Base-by-base conservation (phyloP, 2,797 vertebrate genomes). In the Gallirallus australis region DNA sequence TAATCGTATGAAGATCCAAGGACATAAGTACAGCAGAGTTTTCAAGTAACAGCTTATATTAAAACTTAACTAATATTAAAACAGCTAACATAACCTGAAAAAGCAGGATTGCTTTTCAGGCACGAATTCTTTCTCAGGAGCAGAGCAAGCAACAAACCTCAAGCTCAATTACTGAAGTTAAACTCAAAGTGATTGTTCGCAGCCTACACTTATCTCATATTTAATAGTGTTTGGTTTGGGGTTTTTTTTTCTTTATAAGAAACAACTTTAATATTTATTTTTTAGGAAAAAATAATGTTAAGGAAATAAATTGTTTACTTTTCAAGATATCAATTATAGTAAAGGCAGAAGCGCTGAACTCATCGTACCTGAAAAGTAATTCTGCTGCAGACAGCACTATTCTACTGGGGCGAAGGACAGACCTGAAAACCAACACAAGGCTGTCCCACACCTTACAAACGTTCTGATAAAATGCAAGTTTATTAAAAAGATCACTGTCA, bases 401-500 rank as follows among this genome's bases (percentile, higher is more conserved):
- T 72, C 27, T 33, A 7, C 30, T 53, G 11, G 47, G 63, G 72
- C n/a, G 47, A 86, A 68, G 77, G 64, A 94, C 90, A 82, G 82
- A 90, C 90, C 72, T 82, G 56, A 28, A 52, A 84, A 93, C 64
- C 76, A 68, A 63, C 35, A 56, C 59, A 90, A 87, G 73, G 33
- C 91, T 83, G 72, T 37, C 82, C 96, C 69, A 85, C 53, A 87
- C 76, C 78, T 98, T 97, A 96, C 79, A 97, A 98, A 97, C 92
- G 35, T 50, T 94, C 89, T 84, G 94, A 95, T 94, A 98, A 98
- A 98, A 98, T 98, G 98, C 97, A 98, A 98, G 98, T 98, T 98
- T 98, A 95, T 98, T 89, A 98, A 98, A 98, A 99, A 99, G 98
- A 98, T 98, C 98, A 98, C 97, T 93, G 97, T 98, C 97, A 98